Evolutionary conservation across 1,140 invertebrate species (phyloP).

Genomic region (Adelges cooleyi): DNA sequence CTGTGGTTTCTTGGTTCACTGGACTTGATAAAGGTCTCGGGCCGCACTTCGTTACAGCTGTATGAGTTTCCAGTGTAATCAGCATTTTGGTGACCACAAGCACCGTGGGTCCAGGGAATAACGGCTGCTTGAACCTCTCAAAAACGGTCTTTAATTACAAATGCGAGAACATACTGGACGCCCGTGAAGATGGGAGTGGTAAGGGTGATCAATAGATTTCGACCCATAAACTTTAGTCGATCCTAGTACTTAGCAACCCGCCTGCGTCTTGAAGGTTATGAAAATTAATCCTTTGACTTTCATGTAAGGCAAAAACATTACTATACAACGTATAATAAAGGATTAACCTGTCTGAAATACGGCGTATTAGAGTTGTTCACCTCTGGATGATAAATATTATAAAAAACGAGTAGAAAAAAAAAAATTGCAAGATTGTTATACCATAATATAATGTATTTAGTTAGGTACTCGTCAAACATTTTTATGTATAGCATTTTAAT

Average conservation of each 20-base stretch:
- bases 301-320: too few species aligned
- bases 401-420: too few species aligned
- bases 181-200: not conserved
- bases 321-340: too few species aligned
- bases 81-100: conserved; percentile 24
- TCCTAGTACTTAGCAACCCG: not conserved
- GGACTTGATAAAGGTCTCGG: conserved; percentile 25
- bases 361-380: too few species aligned
- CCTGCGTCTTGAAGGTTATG: not conserved
- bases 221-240: not conserved
- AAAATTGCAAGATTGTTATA: too few species aligned
- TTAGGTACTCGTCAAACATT: too few species aligned
- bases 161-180: conserved; percentile 15
- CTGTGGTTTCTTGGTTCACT: conserved; percentile 25
- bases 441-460: too few species aligned
- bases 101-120: not conserved
- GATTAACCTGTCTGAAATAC: too few species aligned
- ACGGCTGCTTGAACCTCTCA: conserved; percentile 8
- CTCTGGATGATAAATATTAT: too few species aligned
- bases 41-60: not conserved
- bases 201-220: not conserved
- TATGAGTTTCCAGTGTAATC: conserved; percentile 26
- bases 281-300: conserved; percentile 5
- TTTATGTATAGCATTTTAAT: too few species aligned
- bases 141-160: conserved; percentile 28